A percentile compares a stretch with the other conserved stretches of the same genome.
Evolutionary conservation across 2,888 invertebrate genomes (phyloP).

Genomic region (Acholoe squamosa): DNA sequence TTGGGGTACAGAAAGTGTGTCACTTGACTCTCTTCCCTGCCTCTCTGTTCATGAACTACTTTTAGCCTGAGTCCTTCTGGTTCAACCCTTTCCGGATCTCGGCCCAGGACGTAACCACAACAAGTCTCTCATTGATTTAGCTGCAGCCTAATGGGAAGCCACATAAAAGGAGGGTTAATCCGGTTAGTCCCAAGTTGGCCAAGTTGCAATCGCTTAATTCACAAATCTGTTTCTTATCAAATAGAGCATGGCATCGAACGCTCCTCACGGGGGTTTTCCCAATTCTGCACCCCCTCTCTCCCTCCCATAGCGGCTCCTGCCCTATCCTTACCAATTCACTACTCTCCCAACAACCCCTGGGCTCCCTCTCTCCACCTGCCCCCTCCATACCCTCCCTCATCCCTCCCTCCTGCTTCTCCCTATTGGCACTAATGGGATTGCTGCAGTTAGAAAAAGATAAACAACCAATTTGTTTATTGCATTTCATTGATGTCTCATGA

Average conservation of each 20-base stretch:
- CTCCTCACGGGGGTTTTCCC: not conserved
- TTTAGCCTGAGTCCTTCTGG: not conserved
- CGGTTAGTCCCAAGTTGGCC: slow-evolving; percentile 27
- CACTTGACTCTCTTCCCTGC: too few species aligned
- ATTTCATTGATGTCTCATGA: slow-evolving; percentile 45
- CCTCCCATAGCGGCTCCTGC: not conserved
- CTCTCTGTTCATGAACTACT: not conserved
- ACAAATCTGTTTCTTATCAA: slow-evolving; percentile 50
- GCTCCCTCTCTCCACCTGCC: not conserved
- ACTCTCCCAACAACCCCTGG: too few species aligned
- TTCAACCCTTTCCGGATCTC: not conserved
- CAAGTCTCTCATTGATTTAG: slow-evolving; percentile 41
- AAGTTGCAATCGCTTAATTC: slow-evolving; percentile 52
- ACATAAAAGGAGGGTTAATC: slow-evolving; percentile 44
- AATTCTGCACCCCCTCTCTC: not conserved
- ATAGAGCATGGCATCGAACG: not conserved
- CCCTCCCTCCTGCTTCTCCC: not conserved
- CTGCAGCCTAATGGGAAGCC: slow-evolving; percentile 3
- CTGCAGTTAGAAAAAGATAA: slow-evolving; percentile 39
- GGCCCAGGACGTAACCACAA: not conserved
- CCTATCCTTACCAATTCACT: not conserved
- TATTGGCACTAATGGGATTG: slow-evolving; percentile 46
- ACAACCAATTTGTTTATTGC: slow-evolving; percentile 57
- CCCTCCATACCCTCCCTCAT: not conserved
- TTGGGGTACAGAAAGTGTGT: too few species aligned